Base-by-base conservation (phyloP, 2,113 vertebrate genomes). In the Rattus norvegicus region DNA sequence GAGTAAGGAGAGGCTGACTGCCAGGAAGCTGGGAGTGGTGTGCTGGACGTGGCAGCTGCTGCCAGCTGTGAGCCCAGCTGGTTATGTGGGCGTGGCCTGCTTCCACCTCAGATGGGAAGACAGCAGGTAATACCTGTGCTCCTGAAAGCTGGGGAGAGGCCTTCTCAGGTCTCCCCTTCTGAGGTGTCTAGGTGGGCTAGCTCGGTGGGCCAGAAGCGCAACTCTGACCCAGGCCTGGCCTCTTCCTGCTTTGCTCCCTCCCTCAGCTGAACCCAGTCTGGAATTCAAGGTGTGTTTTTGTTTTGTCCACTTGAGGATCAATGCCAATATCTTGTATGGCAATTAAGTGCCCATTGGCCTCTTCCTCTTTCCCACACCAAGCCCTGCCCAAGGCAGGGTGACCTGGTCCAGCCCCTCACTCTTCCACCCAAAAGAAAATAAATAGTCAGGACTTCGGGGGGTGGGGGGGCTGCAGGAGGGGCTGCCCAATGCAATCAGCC, bases 401-500 rank as follows among this genome's bases (percentile, higher is more conserved):
- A 77, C 95, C 81, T 43, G 3, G 43, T n/a, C 16, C 0, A 24
- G 39, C 88, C 3, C 17, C 11, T 70, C 72, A n/a, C 36, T 19
- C 81, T 26, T 92, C 26, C 49, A 13, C 24, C 1, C 85, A 20
- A 33, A 91, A 75, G 85, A 75, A 86, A 92, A 54, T 75, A 87
- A 93, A 88, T 63, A 49, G 73, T 49, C 13, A 83, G 85, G 85
- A 39, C 91, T 93, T 95, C 72, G 0, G 5, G 14, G 75, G 80
- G 30, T 52, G 54, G 9, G 73, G 83, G 86, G 49, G 49, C 49
- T 13, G 3, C 22, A 59, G 75, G 92, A 77, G 88, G 43, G 36
- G 87, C 59, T 22, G 43, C 86, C 14, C 0, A 30, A 54, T 16
- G 92, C 96, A 97, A 96, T 98, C 97, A 97, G 94, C 96, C 94